Evolutionary conservation across 2,888 invertebrate species (phyloP), one percentile per base, ranked within the genome.

Genomic region (Drosophila pseudotalamancana): DNA sequence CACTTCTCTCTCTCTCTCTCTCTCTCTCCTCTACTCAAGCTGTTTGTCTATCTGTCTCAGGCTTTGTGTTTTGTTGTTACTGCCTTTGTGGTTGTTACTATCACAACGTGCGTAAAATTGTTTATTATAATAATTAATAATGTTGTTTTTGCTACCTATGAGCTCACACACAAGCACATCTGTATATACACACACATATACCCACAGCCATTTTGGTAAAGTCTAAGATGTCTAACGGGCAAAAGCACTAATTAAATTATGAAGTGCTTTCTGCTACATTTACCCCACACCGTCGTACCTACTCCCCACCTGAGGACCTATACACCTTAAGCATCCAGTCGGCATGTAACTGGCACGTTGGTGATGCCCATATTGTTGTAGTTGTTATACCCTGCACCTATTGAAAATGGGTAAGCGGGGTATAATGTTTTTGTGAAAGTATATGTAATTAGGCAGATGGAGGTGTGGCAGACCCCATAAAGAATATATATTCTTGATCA

Each of bases 241-340:
- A 70, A 72, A 69, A 74, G 69, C 77, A 72, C 77, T 80, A 80
- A 80, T 80, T 80, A 82, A 80, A 82, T 82, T 80, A 82, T 82
- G 83, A 80, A 82, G 74, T 82, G 73, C 61, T 82, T 80, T 79
- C 71, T 76, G 74, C 82, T 67, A 79, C 80, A 80, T 80, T 80
- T 80, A 61, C 35, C 62, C 39, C 63, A 40, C 50, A 48, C 34
- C 51, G 18, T 56, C 9, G 16, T 16, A 6, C n/a, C 32, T 21
- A 6, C 46, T 8, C 37, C 3, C 6, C 27, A 3, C 43, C 1
- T 16, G 29, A n/a, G 11, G 16, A 27, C 42, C 18, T 27, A n/a
- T n/a, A n/a, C n/a, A 31, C 50, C 42, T 31, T 25, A 59, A 66
- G 61, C 61, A 61, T 43, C 45, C 60, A 34, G 37, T 43, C 27